Evolutionary conservation across 2,113 vertebrate species (phyloP), one percentile per base, ranked within the genome.

Genomic region (Atractosteus spatula): DNA sequence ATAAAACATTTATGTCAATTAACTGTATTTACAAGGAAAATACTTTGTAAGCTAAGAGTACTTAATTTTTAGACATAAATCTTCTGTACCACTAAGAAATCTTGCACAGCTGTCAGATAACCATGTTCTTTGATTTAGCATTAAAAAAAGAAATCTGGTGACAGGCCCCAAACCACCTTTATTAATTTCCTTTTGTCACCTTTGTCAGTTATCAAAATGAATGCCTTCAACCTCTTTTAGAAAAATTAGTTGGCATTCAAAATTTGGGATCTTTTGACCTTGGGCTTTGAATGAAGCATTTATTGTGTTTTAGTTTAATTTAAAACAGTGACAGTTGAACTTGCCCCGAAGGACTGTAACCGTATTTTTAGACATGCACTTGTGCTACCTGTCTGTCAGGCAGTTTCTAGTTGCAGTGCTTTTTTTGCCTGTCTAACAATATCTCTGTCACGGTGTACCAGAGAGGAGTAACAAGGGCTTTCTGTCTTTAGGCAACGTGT

Each of bases 261-360:
- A 73, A 71, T 57, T 66, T 73, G 59, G 74, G 70, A 75, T 75
- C 43, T 62, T 51, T 73, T 72, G 77, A 75, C 72, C 77, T 70
- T 61, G 16, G 41, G 16, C 63, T 67, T 56, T 62, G 47, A 16
- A 16, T 62, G 55, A 70, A 61, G 75, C 17, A 66, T 76, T 69
- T 8, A 0, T 67, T 72, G 43, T 55, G 69, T 75, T 8, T 78
- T 69, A 77, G 73, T 16, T 82, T 90, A 82, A 41, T 80, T 89
- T 82, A 76, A 79, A 78, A 73, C 71, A n/a, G n/a, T 73, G 86
- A 80, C 77, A 84, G 81, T 84, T 83, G 70, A 77, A 82, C 71
- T 68, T 82, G 85, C 87, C 88, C 89, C 74, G 69, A 63, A 89
- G 86, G 84, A 75, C 66, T n/a, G 79, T 80, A 86, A 76, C 85